These are phyloP conservation scores for Chrysemys picta DNA, from an alignment of 2,113 vertebrate genomes.

Conservation along the genomic window DNA sequence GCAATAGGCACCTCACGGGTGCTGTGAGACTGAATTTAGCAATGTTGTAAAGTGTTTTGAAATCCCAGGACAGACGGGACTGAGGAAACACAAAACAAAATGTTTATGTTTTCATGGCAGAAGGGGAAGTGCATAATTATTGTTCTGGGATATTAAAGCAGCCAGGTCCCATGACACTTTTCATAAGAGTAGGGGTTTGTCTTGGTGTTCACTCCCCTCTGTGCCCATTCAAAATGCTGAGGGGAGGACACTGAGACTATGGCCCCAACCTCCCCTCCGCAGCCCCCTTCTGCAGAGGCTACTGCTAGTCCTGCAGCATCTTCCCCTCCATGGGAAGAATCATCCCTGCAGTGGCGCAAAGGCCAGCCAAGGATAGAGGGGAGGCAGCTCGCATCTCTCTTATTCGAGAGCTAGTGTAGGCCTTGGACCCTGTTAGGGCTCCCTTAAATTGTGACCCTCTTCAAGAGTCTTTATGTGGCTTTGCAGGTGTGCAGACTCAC, in stretches of 20 bases:
- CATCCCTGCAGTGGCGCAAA: background rate
- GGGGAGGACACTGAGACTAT: background rate
- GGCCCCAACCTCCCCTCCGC: background rate
- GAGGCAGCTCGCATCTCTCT: background rate
- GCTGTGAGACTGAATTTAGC: background rate
- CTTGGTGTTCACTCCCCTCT: background rate
- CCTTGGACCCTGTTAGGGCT: background rate
- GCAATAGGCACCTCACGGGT: background rate
- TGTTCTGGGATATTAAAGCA: background rate
- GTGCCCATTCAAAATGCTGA: background rate
- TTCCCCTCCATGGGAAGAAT: background rate
- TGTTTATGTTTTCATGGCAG: background rate
- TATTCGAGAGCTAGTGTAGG: background rate
- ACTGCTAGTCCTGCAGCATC: background rate
- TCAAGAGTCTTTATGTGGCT: background rate
- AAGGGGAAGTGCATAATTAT: background rate
- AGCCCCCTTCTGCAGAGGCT: background rate
- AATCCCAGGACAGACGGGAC: background rate
- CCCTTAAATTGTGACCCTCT: background rate
- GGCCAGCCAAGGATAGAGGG: background rate
- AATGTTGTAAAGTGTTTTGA: constrained; percentile 5
- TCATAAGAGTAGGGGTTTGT: background rate
- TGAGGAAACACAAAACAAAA: background rate
- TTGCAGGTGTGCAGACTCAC: background rate
- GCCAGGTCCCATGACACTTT: background rate